Percentiles rank a stretch among this genome's conserved stretches.
Conservation (phyloP, 2,888 invertebrate genomes). For the Dryomyza anilis region DNA sequence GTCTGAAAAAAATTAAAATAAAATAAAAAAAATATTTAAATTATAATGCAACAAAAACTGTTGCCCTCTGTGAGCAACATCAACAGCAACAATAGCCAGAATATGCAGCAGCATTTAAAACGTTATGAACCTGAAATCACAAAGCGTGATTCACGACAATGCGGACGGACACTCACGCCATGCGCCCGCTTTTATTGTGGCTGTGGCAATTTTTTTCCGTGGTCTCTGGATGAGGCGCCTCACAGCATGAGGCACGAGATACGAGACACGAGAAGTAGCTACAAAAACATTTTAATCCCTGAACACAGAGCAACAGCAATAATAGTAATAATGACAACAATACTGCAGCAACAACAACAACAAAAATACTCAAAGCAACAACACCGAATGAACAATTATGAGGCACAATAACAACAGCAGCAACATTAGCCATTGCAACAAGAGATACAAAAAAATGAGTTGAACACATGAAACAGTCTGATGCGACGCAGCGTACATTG, state of each 20-base stretch:
- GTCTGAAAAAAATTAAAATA: background rate
- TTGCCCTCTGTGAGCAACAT: background rate
- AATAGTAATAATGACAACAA: conserved; percentile 11
- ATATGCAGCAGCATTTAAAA: background rate
- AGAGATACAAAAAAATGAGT: background rate
- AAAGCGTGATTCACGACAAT: conserved; percentile 15
- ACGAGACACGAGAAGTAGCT: background rate
- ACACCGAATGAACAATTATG: conserved; percentile 3
- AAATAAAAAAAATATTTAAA: background rate
- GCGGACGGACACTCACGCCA: background rate
- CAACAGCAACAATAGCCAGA: background rate
- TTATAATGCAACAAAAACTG: background rate
- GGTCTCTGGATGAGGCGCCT: background rate
- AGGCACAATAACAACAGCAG: background rate
- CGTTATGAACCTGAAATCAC: conserved; percentile 15
- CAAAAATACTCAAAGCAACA: background rate
- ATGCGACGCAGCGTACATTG: background rate
- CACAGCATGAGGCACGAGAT: background rate
- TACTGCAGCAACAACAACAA: background rate
- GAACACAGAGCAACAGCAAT: background rate
- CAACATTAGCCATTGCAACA: conserved; percentile 23
- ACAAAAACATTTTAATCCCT: conserved; percentile 16
- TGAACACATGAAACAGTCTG: background rate
- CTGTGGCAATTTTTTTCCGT: background rate
- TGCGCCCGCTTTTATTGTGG: background rate